phyloP scores from a whole-genome alignment of 1,140 invertebrate genomes.

The Lasioglossum albipes region DNA sequence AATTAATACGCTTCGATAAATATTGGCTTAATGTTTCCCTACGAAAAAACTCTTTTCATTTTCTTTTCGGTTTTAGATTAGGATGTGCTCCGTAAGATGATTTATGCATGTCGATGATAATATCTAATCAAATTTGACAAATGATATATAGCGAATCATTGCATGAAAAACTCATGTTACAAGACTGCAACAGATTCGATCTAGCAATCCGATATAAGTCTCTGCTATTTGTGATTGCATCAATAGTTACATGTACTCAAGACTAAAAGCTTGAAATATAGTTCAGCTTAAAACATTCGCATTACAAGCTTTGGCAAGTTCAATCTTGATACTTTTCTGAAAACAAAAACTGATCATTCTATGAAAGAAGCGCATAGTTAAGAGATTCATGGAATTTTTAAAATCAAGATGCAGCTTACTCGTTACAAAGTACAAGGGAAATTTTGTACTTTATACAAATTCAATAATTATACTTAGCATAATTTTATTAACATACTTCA shows the following conservation, averaged over 20 bases:
- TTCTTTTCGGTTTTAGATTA: conserved; percentile 1
- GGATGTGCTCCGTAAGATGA: not conserved
- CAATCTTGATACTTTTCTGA: conserved; percentile 1
- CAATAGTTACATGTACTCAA: conserved; percentile 10
- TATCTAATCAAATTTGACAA: conserved; percentile 1
- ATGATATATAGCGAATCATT: conserved; percentile 13
- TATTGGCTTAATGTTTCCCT: conserved; percentile 2
- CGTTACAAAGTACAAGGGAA: conserved; percentile 19
- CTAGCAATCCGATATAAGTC: not conserved
- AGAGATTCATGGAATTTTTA: not conserved
- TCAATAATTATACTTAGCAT: conserved; percentile 8
- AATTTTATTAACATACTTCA: conserved; percentile 35
- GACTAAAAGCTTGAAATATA: not conserved
- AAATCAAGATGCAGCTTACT: conserved; percentile 5
- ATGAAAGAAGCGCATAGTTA: conserved; percentile 1
- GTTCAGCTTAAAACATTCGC: conserved; percentile 15
- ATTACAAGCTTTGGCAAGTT: conserved; percentile 24
- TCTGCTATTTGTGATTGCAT: not conserved
- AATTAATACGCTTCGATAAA: conserved; percentile 2
- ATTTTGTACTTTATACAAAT: conserved; percentile 20
- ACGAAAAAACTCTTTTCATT: not conserved
- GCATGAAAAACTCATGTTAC: not conserved
- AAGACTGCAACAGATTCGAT: not conserved
- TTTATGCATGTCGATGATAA: not conserved
- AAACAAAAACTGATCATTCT: not conserved